Evolutionary conservation across 2,797 vertebrate genomes (phyloP).

Genomic region (Enteromius radiatus): DNA sequence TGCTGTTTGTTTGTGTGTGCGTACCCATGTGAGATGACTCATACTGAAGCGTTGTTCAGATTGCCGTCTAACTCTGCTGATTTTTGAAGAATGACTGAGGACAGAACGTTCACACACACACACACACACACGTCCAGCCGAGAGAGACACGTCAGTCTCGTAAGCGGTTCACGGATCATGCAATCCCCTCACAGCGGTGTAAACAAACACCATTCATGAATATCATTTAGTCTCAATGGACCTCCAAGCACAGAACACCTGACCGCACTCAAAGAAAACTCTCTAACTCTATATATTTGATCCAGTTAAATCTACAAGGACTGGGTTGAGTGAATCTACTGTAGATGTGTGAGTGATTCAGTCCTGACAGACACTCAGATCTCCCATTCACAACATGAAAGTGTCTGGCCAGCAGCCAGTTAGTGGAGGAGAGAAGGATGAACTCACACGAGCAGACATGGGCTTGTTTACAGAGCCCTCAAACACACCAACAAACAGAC

Average conservation of each 20-base stretch:
- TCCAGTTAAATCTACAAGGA: neutral
- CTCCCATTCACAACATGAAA: constrained; percentile 10
- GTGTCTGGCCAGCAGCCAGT: neutral
- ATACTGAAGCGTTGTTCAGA: constrained; percentile 42
- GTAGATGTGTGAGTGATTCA: constrained; percentile 6
- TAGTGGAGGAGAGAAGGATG: neutral
- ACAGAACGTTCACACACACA: constrained; percentile 28
- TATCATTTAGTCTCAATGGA: neutral
- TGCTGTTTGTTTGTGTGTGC: constrained; percentile 9
- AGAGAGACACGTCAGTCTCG: constrained; percentile 2
- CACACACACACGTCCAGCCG: neutral
- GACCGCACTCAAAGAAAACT: neutral
- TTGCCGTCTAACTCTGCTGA: constrained; percentile 26
- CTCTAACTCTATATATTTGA: neutral
- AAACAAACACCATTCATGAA: constrained; percentile 34
- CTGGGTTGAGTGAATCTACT: neutral
- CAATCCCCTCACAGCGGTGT: neutral
- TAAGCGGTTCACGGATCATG: neutral
- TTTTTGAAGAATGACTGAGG: constrained; percentile 7
- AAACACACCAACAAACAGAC: constrained; percentile 7
- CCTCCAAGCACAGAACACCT: neutral
- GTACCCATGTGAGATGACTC: constrained; percentile 45
- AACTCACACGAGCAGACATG: constrained; percentile 3
- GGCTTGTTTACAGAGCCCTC: neutral
- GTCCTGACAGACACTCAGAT: constrained; percentile 2